Evolutionary conservation across 2,888 invertebrate genomes (phyloP), one percentile per base, ranked within the genome.

Genomic region (Galerucella nymphaeae): DNA sequence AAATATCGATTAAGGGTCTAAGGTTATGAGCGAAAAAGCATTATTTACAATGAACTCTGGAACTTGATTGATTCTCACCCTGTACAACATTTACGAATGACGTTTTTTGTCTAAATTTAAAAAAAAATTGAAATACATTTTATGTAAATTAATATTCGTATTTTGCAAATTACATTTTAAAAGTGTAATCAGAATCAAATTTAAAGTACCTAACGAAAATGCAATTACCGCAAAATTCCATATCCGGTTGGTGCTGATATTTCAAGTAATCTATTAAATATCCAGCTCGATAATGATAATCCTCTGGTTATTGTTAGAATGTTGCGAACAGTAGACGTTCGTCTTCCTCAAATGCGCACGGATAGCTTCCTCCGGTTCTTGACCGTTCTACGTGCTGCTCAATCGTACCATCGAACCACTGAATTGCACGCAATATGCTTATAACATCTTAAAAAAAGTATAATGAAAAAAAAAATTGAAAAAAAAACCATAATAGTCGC

Each of bases 311-410:
- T 18, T 62, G 11, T 38, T 10, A 18, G n/a, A 9, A 16, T 16
- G 16, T 58, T 14, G 11, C 5, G 30, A 23, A 58, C 59, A 8
- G n/a, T 13, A 20, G 53, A 14, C 48, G 48, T 42, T 61, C 48
- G 41, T 64, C 48, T 58, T 67, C 61, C 59, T 62, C 63, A 30
- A 23, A 5, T 45, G 57, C 69, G 66, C 76, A 73, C 64, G 68
- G 63, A 66, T 70, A 66, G 66, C 66, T 74, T 72, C 75, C 71
- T 73, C 59, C 57, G 61, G 77, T 77, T 77, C 77, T 74, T 77
- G 77, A 77, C 77, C 77, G 76, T 67, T 69, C 75, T 66, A 69
- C 73, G 69, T 63, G 70, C 42, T 64, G 70, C 42, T 45, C 61
- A 63, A 71, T 42, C 55, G 62, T 61, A 50, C 41, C 62, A n/a